phyloP scores from a whole-genome alignment of 2,113 vertebrate genomes.

The Pelobates fuscus region DNA sequence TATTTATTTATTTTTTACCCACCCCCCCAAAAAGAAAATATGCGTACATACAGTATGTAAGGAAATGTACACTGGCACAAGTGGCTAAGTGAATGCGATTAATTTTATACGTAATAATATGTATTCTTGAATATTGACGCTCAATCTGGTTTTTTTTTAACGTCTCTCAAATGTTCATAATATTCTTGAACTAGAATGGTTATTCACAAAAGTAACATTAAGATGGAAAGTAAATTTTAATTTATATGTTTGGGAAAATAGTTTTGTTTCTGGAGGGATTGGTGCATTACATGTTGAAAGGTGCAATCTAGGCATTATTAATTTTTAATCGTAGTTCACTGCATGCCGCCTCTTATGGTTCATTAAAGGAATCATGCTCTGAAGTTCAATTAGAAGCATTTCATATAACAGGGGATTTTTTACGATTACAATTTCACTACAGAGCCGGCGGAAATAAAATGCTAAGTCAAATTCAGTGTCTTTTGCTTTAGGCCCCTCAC shows the following conservation, averaged over 20 bases:
- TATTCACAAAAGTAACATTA: not conserved
- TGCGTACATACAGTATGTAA: no score
- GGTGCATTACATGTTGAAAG: slow-evolving; percentile 45
- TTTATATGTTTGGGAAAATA: slow-evolving; percentile 14
- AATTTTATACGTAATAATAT: no score
- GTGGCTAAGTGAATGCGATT: no score
- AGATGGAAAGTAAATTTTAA: slow-evolving; percentile 9
- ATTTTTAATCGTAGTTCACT: slow-evolving; percentile 55
- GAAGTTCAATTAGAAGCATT: slow-evolving; percentile 59
- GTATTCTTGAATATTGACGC: no score
- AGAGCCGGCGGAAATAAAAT: not conserved
- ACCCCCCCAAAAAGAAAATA: no score
- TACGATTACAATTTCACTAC: slow-evolving; percentile 11
- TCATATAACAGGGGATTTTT: not conserved
- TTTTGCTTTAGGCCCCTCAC: slow-evolving; percentile 6
- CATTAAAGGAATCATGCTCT: slow-evolving; percentile 55
- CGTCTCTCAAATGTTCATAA: no score
- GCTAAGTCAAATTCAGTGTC: not conserved
- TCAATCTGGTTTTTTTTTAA: no score
- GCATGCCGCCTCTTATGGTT: slow-evolving; percentile 55
- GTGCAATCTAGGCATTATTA: slow-evolving; percentile 52
- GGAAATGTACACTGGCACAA: no score
- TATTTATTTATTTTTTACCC: no score
- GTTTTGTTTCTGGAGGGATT: slow-evolving; percentile 23
- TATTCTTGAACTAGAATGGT: no score